Conservation (phyloP, 2,113 vertebrate genomes). For the Patagioenas fasciata region DNA sequence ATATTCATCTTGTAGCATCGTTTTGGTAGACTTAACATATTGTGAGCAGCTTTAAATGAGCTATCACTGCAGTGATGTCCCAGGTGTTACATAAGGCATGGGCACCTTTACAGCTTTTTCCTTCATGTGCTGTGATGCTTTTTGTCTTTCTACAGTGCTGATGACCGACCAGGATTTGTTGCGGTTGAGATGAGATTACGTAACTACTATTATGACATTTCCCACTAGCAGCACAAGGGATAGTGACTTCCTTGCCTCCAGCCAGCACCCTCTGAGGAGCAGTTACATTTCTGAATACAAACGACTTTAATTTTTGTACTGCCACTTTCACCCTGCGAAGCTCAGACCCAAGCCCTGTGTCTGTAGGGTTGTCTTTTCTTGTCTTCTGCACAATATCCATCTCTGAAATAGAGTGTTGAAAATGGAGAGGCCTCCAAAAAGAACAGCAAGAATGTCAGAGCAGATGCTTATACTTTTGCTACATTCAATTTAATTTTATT, state of each 20-base stretch:
- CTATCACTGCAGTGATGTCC: no score
- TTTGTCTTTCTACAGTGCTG: conserved; percentile 72
- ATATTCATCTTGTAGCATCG: not conserved
- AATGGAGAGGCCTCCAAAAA: not conserved
- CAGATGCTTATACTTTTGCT: not conserved
- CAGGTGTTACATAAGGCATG: no score
- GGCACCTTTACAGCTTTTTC: not conserved
- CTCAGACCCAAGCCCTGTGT: not conserved
- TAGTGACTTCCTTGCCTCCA: not conserved
- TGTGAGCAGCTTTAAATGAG: not conserved
- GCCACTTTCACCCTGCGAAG: not conserved
- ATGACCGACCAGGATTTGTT: conserved; percentile 83
- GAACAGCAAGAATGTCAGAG: not conserved
- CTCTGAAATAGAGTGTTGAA: not conserved
- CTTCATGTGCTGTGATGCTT: not conserved
- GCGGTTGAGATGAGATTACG: conserved; percentile 86
- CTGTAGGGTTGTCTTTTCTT: not conserved
- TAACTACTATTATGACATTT: conserved; percentile 92
- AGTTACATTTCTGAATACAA: not conserved
- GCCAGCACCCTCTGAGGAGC: not conserved
- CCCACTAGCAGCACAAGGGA: conserved; percentile 71
- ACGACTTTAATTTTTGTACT: not conserved
- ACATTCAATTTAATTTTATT: not conserved
- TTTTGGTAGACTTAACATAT: not conserved
- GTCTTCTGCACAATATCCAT: not conserved